Evolutionary conservation across 2,888 invertebrate genomes (phyloP), one percentile per base, ranked within the genome.

Genomic region (Callimorpha dominula): DNA sequence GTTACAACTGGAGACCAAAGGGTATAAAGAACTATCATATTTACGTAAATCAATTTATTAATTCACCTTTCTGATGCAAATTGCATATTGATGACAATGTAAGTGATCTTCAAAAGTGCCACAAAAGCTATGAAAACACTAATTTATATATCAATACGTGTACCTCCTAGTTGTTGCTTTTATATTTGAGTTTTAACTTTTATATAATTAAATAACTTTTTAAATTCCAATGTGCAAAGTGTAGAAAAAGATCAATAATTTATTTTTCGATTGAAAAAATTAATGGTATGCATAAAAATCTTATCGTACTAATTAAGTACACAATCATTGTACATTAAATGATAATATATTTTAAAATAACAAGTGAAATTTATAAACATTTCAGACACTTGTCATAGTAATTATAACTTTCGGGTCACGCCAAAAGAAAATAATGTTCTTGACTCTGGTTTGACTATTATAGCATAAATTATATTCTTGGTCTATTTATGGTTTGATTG

Each of bases 141-240:
- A 68, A 17, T 43, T 65, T 60, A 60, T 62, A 66, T 49, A 11
- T 57, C 8, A 57, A 9, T 46, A 9, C 9, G 43, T 46, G 6
- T 46, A 46, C 43, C 9, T 43, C 4, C 17, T n/a, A 17, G 7
- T 42, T 63, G 4, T 42, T 62, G 31, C 31, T 31, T 31, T 31
- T 46, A 46, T 15, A 7, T 40, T 15, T 2, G 40, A 62, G 42
- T 64, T 43, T 42, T n/a, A 64, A 43, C 17, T 43, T 63, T 64
- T 43, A 64, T 64, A 17, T n/a, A 64, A 9, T 46, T 20, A 31
- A 20, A 14, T 68, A 54, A 42, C 6, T 81, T 68, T 63, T 74
- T 69, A 68, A 78, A 77, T 70, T 75, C 67, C 75, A 67, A 73
- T 75, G 81, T 81, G 81, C 78, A 81, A 81, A 77, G 78, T 79